Evolutionary conservation across 2,113 vertebrate species (phyloP), one percentile per base, ranked within the genome.

Genomic region (Erythrocercus mccallii): DNA sequence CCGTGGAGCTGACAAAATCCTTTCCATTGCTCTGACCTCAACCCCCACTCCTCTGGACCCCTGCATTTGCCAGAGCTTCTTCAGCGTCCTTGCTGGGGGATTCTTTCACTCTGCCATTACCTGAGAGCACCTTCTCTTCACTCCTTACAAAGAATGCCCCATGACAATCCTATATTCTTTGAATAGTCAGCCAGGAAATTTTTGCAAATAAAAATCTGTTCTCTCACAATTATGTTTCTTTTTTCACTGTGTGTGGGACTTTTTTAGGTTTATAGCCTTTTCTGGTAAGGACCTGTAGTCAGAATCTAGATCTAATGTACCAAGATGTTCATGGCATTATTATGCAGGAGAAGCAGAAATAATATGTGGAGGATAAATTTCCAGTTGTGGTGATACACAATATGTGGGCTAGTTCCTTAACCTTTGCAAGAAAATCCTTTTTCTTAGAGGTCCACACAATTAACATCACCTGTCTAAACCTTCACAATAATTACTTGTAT

Each of bases 11-110:
- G 25, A 56, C 28, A 64, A 87, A 83, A 74, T 53, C 20, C 30
- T 86, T 86, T 66, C 30, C 33, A 13, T 21, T 62, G 5, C 33
- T 71, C 15, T 86, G 45, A 50, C 35, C 15, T 84, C 38, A 58
- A 12, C 0, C 2, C 4, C 2, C 7, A 42, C 35, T 54, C 1
- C 3, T 21, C 53, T 51, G 27, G 79, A 64, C 31, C 15, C 35
- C 61, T 89, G 19, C 12, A 6, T 76, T 54, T 88, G 17, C 9
- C 58, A 80, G 56, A 24, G 7, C 12, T 86, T 60, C 40, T 72
- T 64, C 42, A 68, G 30, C 42, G 31, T 50, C 6, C 38, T 82
- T 81, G 24, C 38, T 70, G 33, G 11, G 8, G 8, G 2, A 45
- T 70, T 38, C 11, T 79, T 94, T 71, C 14, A 61, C 3, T 72